A percentile compares a stretch with the other conserved stretches of the same genome.
Evolutionary conservation across 2,113 vertebrate species (phyloP).

Genomic region (Lethenteron reissneri): DNA sequence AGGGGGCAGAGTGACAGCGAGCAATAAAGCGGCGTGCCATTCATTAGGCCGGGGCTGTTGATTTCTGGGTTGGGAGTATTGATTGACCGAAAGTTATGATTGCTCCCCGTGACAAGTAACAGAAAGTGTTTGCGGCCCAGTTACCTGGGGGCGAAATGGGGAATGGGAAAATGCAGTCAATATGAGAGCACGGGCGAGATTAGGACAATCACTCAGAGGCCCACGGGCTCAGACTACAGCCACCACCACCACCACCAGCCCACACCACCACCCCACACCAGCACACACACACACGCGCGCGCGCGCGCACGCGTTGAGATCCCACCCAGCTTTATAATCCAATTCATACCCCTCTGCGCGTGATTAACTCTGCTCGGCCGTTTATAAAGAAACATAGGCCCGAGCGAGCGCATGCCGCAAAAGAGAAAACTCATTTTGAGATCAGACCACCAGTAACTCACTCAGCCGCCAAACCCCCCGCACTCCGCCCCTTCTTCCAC

Average conservation of each 20-base stretch:
- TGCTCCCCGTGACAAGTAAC: constrained; percentile 5
- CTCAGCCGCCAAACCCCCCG: no score
- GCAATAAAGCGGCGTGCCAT: constrained; percentile 2
- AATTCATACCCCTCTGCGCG: no score
- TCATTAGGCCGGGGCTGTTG: constrained; percentile 6
- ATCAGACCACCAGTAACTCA: no score
- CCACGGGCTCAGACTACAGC: background rate
- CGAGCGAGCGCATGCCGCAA: no score
- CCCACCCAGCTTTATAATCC: background rate
- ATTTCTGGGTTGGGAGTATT: constrained; percentile 4
- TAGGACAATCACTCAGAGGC: background rate
- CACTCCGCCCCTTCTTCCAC: no score
- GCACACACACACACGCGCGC: background rate
- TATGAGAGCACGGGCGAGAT: constrained; percentile 1
- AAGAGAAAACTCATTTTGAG: no score
- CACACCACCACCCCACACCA: background rate
- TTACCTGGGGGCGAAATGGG: background rate
- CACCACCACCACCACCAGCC: background rate
- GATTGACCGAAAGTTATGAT: constrained; percentile 6
- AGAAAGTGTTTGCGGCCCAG: constrained; percentile 3
- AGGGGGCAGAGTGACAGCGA: constrained; percentile 2
- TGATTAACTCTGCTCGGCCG: no score
- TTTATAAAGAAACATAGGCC: no score
- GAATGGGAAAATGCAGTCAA: constrained; percentile 4
- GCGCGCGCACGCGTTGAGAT: background rate